Base-by-base conservation (phyloP, 2,797 vertebrate genomes). In the Alfaro cultratus region DNA sequence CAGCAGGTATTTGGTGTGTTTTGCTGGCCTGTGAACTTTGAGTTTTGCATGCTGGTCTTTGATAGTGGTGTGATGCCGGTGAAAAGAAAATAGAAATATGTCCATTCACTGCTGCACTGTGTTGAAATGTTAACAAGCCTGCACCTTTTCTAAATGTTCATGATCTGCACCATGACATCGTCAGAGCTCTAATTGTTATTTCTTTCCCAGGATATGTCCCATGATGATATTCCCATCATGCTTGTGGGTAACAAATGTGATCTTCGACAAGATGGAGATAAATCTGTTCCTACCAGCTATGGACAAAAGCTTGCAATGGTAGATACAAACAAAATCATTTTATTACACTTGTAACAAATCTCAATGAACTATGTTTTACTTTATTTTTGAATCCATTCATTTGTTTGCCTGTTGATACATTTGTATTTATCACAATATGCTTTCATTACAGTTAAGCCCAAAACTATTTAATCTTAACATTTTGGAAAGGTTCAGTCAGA, bases 291-390 rank as follows among this genome's bases (percentile, higher is more conserved):
- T 36, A 93, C 95, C 75, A 96, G 92, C 94, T 97, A 95, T 46
- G 98, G 98, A 93, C 97, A 99, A 91, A 99, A 98, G 82, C 94
- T 99, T 80, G 97, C 98, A 77, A 99, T 98, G 98, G 99, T 99
- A 95, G 96, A n/a, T 11, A 73, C 26, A 75, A 81, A 78, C 4
- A 26, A 62, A 87, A 49, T 13, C 0, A 0, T 4, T 21, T 45
- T 1, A 13, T 51, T 26, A 70, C 46, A 26, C 1, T 21, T 5
- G 0, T 26, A n/a, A 55, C 23, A 36, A 53, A 1, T 64, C 77
- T 68, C 67, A 39, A 41, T 29, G 1, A 36, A 68, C 31, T n/a
- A 62, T 6, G 4, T 15, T 31, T 62, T 15, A 49, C 47, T 29
- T 29, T 29, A 62, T 21, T 36, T 16, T 64, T 64, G 0, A 18